Percentiles rank a stretch among this genome's conserved stretches.
These are phyloP conservation scores for Caenorhabditis angaria DNA, from an alignment of 2,888 invertebrate genomes.

Conservation along the genomic window DNA sequence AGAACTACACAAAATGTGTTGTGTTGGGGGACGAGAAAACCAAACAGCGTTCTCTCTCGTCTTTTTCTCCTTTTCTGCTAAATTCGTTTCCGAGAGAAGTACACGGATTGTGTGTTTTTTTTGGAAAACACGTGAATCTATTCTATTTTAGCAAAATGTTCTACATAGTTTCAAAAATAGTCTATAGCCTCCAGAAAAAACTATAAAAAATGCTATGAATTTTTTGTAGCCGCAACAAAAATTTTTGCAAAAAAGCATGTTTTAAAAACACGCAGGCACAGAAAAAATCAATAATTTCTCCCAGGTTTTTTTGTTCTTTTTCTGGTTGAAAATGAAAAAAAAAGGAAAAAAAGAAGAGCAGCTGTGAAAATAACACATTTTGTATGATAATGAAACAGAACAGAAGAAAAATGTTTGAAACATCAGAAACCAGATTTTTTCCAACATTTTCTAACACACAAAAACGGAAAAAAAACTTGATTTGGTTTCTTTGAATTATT, in stretches of 20 bases:
- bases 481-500: conserved; percentile 6
- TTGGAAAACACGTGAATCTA: too few species aligned
- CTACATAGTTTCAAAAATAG: too few species aligned
- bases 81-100: background rate
- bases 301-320: background rate
- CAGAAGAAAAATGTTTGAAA: background rate
- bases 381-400: conserved; percentile 7
- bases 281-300: background rate
- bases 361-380: conserved; percentile 1
- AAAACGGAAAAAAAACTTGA: conserved; percentile 7
- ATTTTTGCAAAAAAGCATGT: background rate
- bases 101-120: background rate
- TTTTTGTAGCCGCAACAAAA: too few species aligned
- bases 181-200: too few species aligned
- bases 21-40: background rate
- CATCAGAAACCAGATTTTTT: background rate
- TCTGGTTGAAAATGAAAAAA: background rate
- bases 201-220: too few species aligned
- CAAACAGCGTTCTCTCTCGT: background rate
- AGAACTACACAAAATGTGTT: background rate
- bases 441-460: background rate
- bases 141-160: too few species aligned
- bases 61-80: background rate
- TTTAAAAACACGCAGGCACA: too few species aligned
- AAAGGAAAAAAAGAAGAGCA: too few species aligned